Percentiles rank a stretch among this genome's conserved stretches.
These are phyloP conservation scores for Drosophila pseudotalamancana DNA, from an alignment of 2,888 invertebrate species.

Conservation along the genomic window DNA sequence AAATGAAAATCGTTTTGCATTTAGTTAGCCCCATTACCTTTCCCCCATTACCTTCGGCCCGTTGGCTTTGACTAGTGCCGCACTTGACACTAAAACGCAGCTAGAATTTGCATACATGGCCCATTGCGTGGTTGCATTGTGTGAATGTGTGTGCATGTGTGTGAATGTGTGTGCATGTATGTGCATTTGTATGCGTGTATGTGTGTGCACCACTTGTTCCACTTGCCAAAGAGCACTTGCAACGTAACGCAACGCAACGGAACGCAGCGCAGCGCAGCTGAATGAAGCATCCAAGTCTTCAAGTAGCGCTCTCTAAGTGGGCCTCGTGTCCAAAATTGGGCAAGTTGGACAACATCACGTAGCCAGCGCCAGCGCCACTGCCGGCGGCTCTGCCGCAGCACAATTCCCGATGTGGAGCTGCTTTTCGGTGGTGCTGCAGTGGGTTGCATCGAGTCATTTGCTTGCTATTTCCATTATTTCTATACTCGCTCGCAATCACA, in stretches of 20 bases:
- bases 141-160: neutral
- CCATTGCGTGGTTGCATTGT: conserved; percentile 6
- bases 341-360: conserved; percentile 69
- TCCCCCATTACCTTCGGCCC: conserved; percentile 17
- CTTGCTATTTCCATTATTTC: conserved; percentile 5
- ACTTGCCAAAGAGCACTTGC: conserved; percentile 38
- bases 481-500: too few species aligned
- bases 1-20: conserved; percentile 44
- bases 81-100: conserved; percentile 56
- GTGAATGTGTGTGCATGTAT: neutral
- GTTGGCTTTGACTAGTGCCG: conserved; percentile 8
- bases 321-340: conserved; percentile 65
- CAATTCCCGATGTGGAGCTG: neutral
- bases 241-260: too few species aligned
- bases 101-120: conserved; percentile 38
- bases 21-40: conserved; percentile 48
- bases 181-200: conserved; percentile 3
- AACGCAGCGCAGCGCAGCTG: conserved; percentile 31
- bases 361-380: conserved; percentile 28
- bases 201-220: conserved; percentile 28
- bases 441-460: conserved; percentile 20
- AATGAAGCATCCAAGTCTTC: conserved; percentile 32
- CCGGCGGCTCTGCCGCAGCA: too few species aligned
- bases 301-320: conserved; percentile 44
- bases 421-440: neutral